phyloP scores from a whole-genome alignment of 2,888 invertebrate species.

The Acleris cristana region DNA sequence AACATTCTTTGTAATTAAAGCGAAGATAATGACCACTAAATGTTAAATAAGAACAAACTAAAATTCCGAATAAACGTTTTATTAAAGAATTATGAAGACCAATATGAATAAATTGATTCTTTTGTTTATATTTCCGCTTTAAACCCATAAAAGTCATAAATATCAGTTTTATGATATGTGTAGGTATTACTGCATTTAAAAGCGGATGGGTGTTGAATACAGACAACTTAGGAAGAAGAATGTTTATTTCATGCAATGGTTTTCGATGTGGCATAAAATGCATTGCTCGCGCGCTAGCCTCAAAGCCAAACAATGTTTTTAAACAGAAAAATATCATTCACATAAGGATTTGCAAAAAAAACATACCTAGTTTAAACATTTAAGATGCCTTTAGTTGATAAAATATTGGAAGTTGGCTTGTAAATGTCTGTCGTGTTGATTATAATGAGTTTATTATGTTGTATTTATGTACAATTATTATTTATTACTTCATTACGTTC shows the following conservation, averaged over 20 bases:
- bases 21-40: neutral
- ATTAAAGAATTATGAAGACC: slow-evolving; percentile 8
- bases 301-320: neutral
- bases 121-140: slow-evolving; percentile 19
- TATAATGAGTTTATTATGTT: too few relatives aligned
- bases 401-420: too few relatives aligned
- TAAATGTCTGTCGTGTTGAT: too few relatives aligned
- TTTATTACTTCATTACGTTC: too few relatives aligned
- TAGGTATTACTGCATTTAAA: slow-evolving; percentile 1
- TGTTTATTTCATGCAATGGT: slow-evolving; percentile 4
- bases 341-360: too few relatives aligned
- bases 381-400: too few relatives aligned
- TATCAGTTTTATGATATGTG: slow-evolving; percentile 13
- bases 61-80: slow-evolving; percentile 3
- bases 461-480: too few relatives aligned
- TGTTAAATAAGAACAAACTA: neutral
- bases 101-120: slow-evolving; percentile 24
- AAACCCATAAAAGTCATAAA: slow-evolving; percentile 1
- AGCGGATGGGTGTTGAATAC: neutral
- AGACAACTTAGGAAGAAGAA: slow-evolving; percentile 5
- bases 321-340: too few relatives aligned
- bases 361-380: too few relatives aligned
- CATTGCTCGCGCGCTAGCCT: neutral
- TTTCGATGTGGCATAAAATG: slow-evolving; percentile 1
- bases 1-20: neutral